These are phyloP conservation scores for Meloe dianella DNA, from an alignment of 2,888 invertebrate species.

Conservation along the genomic window DNA sequence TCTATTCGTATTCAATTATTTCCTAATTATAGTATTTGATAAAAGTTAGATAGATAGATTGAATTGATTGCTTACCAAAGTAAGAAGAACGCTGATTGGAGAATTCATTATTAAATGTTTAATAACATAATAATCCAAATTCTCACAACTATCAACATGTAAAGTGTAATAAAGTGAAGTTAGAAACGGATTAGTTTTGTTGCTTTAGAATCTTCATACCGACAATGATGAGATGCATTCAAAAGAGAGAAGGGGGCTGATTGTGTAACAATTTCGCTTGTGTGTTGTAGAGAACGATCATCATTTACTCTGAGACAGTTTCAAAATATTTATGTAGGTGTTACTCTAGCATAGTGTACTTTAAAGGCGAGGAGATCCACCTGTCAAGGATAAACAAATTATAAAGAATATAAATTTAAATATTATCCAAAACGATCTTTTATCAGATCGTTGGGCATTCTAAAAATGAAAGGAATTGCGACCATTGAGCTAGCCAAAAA, in stretches of 20 bases:
- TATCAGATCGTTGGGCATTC: background rate
- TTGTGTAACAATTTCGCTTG: constrained; percentile 34
- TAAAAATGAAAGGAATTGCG: background rate
- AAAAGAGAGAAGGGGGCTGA: constrained; percentile 37
- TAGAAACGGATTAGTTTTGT: constrained; percentile 27
- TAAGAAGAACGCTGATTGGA: constrained; percentile 23
- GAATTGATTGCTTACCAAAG: constrained; percentile 32
- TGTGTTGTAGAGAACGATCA: background rate
- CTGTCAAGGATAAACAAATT: background rate
- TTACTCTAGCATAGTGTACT: constrained; percentile 22
- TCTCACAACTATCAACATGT: constrained; percentile 34
- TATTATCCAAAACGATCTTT: background rate
- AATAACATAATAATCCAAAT: constrained; percentile 35
- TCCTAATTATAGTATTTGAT: constrained; percentile 7
- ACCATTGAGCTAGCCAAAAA: background rate
- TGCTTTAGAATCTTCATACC: background rate
- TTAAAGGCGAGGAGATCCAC: constrained; percentile 6
- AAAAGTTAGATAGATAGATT: constrained; percentile 10
- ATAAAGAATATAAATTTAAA: background rate
- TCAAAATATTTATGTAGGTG: constrained; percentile 36
- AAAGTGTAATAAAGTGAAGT: constrained; percentile 31
- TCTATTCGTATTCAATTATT: constrained; percentile 14
- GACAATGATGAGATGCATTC: constrained; percentile 18
- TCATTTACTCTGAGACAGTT: constrained; percentile 44
- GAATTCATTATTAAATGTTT: constrained; percentile 13